Evolutionary conservation across 2,888 invertebrate species (phyloP).

Genomic region (Habroteleia sp.): DNA sequence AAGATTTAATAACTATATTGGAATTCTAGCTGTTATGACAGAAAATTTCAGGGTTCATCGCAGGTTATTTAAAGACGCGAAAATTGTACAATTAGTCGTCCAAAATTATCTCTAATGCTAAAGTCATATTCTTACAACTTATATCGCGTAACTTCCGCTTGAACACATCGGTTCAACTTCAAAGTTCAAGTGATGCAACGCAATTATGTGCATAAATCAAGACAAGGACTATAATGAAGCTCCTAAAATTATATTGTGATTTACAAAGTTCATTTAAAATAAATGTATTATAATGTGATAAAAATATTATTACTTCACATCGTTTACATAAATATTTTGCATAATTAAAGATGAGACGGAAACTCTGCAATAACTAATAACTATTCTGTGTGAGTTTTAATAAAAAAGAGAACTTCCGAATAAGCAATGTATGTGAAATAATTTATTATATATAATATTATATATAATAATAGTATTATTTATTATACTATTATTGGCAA

Average conservation of each 20-base stretch:
- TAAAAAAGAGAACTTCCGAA: too few relatives aligned
- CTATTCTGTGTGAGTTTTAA: too few relatives aligned
- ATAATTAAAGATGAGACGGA: too few relatives aligned
- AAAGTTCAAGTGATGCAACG: conserved; percentile 44
- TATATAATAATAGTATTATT: too few relatives aligned
- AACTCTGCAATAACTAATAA: too few relatives aligned
- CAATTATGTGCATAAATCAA: conserved; percentile 11
- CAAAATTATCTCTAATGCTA: conserved; percentile 22
- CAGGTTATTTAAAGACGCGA: conserved; percentile 7
- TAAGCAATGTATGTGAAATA: too few relatives aligned
- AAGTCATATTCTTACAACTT: conserved; percentile 26
- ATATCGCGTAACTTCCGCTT: conserved; percentile 36
- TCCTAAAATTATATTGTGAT: not conserved
- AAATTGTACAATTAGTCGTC: conserved; percentile 4
- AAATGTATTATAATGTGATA: too few relatives aligned
- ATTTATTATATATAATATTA: too few relatives aligned
- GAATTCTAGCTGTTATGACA: conserved; percentile 21
- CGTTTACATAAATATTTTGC: too few relatives aligned
- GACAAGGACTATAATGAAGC: not conserved
- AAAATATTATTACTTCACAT: too few relatives aligned
- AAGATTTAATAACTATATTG: conserved; percentile 39
- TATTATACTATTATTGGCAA: too few relatives aligned
- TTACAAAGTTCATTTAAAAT: too few relatives aligned
- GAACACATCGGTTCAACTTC: conserved; percentile 8
- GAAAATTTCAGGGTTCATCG: conserved; percentile 22